phyloP scores from a whole-genome alignment of 2,888 invertebrate genomes.

The Agelastica alni region DNA sequence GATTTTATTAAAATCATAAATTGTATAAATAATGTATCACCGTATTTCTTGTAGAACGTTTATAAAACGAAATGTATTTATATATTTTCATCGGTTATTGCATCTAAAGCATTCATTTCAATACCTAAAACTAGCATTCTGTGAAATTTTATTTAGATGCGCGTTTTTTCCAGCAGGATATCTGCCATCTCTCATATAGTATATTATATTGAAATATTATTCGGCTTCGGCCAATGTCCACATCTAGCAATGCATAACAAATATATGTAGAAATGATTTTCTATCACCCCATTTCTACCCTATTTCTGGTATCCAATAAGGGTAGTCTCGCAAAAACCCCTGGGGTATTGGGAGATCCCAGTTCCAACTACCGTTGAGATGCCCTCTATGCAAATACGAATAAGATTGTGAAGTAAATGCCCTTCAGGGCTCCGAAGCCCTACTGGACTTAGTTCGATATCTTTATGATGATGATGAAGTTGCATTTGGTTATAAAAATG shows the following conservation, averaged over 20 bases:
- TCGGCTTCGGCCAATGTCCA: constrained; percentile 53
- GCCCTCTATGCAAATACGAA: constrained; percentile 49
- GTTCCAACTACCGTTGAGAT: constrained; percentile 39
- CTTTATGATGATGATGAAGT: constrained; percentile 48
- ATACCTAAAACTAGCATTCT: constrained; percentile 45
- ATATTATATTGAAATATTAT: constrained; percentile 57
- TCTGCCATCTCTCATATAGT: constrained; percentile 26
- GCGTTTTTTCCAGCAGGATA: constrained; percentile 32
- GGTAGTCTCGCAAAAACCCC: constrained; percentile 40
- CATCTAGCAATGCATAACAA: constrained; percentile 57
- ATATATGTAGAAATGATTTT: constrained; percentile 52
- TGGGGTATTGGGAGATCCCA: constrained; percentile 43
- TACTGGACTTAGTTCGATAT: constrained; percentile 37
- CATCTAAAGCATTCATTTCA: constrained; percentile 44
- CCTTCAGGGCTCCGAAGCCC: constrained; percentile 32
- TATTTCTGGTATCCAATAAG: constrained; percentile 48
- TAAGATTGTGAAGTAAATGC: constrained; percentile 46
- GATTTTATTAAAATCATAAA: too few relatives aligned
- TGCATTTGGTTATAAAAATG: constrained; percentile 41
- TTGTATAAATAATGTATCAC: neutral
- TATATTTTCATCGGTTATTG: constrained; percentile 31
- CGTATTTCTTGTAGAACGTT: neutral
- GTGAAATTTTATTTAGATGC: constrained; percentile 51
- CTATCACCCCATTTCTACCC: constrained; percentile 53
- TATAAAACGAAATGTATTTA: constrained; percentile 2